Evolutionary conservation across 2,888 invertebrate genomes (phyloP).

Genomic region (Parochlus steinenii): DNA sequence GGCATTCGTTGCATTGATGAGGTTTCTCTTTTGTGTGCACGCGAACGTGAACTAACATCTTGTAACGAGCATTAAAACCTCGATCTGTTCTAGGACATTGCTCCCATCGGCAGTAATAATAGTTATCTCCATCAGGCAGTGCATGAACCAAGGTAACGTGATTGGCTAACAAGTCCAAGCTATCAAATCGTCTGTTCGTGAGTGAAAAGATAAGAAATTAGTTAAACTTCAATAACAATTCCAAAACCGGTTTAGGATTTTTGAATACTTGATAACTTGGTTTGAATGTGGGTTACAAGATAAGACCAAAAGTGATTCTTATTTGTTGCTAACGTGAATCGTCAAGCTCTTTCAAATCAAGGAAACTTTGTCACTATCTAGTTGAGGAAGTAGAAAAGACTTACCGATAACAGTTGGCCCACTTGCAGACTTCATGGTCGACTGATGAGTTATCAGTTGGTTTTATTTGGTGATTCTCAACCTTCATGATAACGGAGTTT

Average conservation of each 20-base stretch:
- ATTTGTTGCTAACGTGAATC: no score
- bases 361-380: no score
- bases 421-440: constrained; percentile 47
- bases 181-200: constrained; percentile 36
- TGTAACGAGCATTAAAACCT: constrained; percentile 87
- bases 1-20: constrained; percentile 66
- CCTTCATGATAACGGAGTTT: constrained; percentile 28
- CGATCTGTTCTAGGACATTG: constrained; percentile 66
- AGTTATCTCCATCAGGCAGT: constrained; percentile 49
- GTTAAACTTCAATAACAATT: no score
- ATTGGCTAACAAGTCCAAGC: constrained; percentile 54
- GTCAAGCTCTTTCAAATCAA: no score
- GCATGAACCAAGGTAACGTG: constrained; percentile 67
- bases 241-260: no score
- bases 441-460: constrained; percentile 70
- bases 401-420: constrained; percentile 28
- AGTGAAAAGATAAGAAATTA: constrained; percentile 8
- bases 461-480: constrained; percentile 20
- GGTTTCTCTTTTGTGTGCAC: constrained; percentile 92
- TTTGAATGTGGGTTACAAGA: background rate
- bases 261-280: no score
- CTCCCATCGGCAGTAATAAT: constrained; percentile 80
- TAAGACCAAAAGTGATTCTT: no score
- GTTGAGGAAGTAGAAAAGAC: no score
- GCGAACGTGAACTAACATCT: constrained; percentile 86